Base-by-base conservation (phyloP, 2,797 vertebrate genomes). In the Ataeniobius toweri region DNA sequence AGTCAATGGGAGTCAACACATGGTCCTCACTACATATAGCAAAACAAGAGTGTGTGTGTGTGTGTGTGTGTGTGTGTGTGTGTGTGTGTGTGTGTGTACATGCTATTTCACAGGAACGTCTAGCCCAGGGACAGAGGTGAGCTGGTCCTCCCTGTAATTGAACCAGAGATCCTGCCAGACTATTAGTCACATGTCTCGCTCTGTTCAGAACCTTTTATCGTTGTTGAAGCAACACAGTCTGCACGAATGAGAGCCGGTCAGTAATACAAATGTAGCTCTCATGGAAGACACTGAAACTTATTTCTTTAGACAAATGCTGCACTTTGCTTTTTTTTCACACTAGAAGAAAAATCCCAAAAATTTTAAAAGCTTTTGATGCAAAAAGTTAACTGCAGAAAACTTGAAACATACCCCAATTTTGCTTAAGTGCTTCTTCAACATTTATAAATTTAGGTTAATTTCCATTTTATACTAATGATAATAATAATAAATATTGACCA, bases 131-230 rank as follows among this genome's bases (percentile, higher is more conserved):
- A 91, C 87, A 93, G 83, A 91, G 86, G 79, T 85, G 89, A 88
- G 78, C 89, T 92, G 81, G 87, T 92, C 89, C 82, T 89, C 78
- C 69, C 90, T 36, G 89, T 95, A 94, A 94, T 93, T 94, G 92
- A 95, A 92, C 90, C 84, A 79, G 85, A 82, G 89, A 86, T 91
- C 84, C 86, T 84, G 85, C 85, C 80, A 82, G 84, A 92, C 91
- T 89, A 89, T 92, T 91, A 90, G 89, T 93, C 89, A 94, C 91
- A 84, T 86, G 90, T 87, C 83, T 84, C 53, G 56, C 75, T 90
- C 83, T 88, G 77, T 90, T 84, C 85, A 79, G 76, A 81, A 82
- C 77, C 81, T 88, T 91, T 93, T 90, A 88, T 92, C 77, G 75
- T 79, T 80, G 83, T 90, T 84, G 69, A 80, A 91, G 91, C 89